Base-by-base conservation (phyloP, 2,888 invertebrate genomes). In the Branchipolynoe longqiensis region DNA sequence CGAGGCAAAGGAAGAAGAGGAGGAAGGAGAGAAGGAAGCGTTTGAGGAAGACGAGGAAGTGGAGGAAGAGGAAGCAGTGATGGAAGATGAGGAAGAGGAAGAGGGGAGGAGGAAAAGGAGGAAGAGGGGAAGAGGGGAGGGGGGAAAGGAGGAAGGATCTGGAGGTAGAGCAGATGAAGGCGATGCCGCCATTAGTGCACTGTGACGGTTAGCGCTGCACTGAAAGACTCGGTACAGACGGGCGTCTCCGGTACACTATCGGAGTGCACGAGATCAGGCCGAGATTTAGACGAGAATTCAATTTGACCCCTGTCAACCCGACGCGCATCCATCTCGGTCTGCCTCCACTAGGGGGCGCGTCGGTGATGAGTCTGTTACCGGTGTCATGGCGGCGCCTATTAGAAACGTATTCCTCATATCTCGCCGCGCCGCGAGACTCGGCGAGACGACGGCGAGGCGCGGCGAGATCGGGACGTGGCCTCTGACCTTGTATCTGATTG, bases 351-450 rank as follows among this genome's bases (percentile, higher is more conserved):
- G 69, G n/a, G 33, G 69, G 33, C 69, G 38, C 1, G 22, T 22
- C 18, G 14, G 14, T 69, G 69, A 69, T 69, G 38, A 69, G 69
- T 69, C 69, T 78, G 78, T 78, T 78, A 48, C 54, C 48, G 33
- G 48, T 48, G 78, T 78, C 41, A 48, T 41, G 54, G 78, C 78
- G 22, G 28, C 54, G 25, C 28, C 78, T 28, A 78, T 78, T 54
- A 78, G 48, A 78, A 48, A 54, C 48, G 48, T 31, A 78, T 78
- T 54, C 78, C 78, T 78, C 78, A 78, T n/a, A n/a, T 78, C 41
- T 78, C 54, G 69, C 38, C 69, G 69, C 36, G 36, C n/a, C 69
- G n/a, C 69, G 38, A 69, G 69, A 78, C 28, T 33, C 12, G 48
- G 25, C 31, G 78, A 69, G 69, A 78, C n/a, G n/a, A n/a, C n/a